These are phyloP conservation scores for Gymnorhina tibicen DNA, from an alignment of 2,113 vertebrate species.

Conservation along the genomic window DNA sequence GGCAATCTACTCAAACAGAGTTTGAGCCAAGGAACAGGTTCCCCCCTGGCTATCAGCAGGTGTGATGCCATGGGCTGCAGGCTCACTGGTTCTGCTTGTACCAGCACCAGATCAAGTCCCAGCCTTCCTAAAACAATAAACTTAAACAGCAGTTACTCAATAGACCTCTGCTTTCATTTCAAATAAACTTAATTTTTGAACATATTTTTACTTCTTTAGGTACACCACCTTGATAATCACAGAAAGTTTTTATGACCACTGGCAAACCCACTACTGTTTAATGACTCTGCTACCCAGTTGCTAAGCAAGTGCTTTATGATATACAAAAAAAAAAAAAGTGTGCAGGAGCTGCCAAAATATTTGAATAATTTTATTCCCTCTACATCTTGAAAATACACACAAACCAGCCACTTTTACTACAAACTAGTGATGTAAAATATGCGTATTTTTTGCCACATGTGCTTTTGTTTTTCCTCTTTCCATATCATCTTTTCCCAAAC, in stretches of 20 bases:
- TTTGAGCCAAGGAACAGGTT: not conserved
- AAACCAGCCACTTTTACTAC: not conserved
- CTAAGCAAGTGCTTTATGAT: not conserved
- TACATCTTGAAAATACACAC: not conserved
- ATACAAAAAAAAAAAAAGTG: not conserved
- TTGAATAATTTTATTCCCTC: not conserved
- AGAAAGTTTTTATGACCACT: not conserved
- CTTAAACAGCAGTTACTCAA: not conserved
- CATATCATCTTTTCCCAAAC: not conserved
- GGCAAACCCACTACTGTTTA: not conserved
- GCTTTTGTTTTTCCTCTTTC: slow-evolving; percentile 15
- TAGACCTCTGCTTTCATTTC: not conserved
- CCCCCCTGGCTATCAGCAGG: rapidly evolving
- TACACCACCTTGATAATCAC: not conserved
- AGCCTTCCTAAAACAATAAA: not conserved
- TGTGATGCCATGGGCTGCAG: not conserved
- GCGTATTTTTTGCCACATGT: not conserved
- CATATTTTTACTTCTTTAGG: not conserved
- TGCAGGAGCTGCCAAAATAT: not conserved
- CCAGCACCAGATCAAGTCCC: not conserved
- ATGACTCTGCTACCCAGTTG: not conserved
- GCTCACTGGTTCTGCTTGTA: not conserved
- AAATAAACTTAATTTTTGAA: not conserved
- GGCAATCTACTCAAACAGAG: not conserved
- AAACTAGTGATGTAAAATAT: not conserved